Evolutionary conservation across 2,888 invertebrate genomes (phyloP), one percentile per base, ranked within the genome.

Genomic region (Arctia plantaginis): DNA sequence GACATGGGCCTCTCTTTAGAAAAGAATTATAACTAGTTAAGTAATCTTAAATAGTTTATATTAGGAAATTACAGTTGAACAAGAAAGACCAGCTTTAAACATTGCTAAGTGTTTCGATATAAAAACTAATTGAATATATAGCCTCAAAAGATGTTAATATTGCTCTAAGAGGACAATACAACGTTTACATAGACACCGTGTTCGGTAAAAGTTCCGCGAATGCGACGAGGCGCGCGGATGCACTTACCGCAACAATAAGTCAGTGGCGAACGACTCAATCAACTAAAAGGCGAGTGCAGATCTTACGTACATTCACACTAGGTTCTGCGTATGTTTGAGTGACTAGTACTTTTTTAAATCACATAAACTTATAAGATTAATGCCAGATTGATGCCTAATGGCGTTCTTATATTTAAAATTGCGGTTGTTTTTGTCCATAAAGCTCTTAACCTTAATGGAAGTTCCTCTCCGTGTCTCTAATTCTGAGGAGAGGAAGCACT

Each of bases 281-380:
- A 76, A 59, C 76, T 82, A 76, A 82, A 62, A 77, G 76, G 69
- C 62, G 71, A 59, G 59, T 68, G 77, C 76, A n/a, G 75, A 72
- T 66, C 64, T 59, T 27, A 4, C 65, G 59, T 33, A 30, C 44
- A 68, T 64, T 27, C 62, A 41, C 39, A 13, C 12, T 23, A 18
- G 18, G 20, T 23, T 51, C 64, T 23, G 1, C 23, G 33, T 59
- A 30, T 8, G 35, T 64, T 35, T 0, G 3, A 59, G 30, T 30
- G 59, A 27, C 15, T 15, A 18, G 15, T 7, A 15, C 30, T 62
- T 0, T 15, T 0, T 30, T 62, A 0, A 27, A 62, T 62, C 59
- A 27, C 15, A 30, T 6, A 6, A 27, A 15, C 3, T 62, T 59
- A 27, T 59, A 15, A 27, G 10, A n/a, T 55, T 51, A 55, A n/a